Percentiles rank a stretch among this genome's conserved stretches.
phyloP scores from a whole-genome alignment of 2,888 invertebrate genomes.

The Parnassius smintheus region DNA sequence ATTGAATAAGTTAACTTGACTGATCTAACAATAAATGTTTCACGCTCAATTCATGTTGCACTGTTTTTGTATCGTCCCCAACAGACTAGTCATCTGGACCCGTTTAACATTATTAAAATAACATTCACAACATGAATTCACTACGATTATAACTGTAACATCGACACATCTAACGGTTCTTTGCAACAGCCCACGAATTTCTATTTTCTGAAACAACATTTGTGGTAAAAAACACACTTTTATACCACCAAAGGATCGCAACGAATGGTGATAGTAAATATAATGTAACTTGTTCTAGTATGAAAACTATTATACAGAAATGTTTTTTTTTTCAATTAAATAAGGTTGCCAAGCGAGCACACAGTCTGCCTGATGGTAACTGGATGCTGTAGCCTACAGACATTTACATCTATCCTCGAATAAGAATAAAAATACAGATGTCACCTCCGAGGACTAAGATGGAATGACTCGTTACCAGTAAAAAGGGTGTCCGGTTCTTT shows the following conservation, averaged over 20 bases:
- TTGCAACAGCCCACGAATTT: slow-evolving; percentile 64
- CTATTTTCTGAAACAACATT: slow-evolving; percentile 22
- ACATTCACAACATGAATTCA: slow-evolving; percentile 44
- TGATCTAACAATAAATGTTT: slow-evolving; percentile 5
- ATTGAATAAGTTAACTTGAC: slow-evolving; percentile 2
- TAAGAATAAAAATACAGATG: too few species aligned
- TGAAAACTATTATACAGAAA: too few species aligned
- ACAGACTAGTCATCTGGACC: slow-evolving; percentile 46
- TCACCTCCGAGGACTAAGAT: too few species aligned
- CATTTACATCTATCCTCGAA: too few species aligned
- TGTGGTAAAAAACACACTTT: slow-evolving; percentile 17
- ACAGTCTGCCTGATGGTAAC: too few species aligned
- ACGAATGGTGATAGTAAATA: too few species aligned
- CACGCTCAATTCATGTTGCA: slow-evolving; percentile 23
- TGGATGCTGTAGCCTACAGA: too few species aligned
- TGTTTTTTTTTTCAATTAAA: too few species aligned
- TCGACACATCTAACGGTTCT: slow-evolving; percentile 45
- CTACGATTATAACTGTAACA: slow-evolving; percentile 49
- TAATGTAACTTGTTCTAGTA: too few species aligned
- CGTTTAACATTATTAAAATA: slow-evolving; percentile 46
- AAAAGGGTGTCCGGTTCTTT: too few species aligned
- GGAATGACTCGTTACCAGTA: too few species aligned
- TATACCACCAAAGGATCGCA: neutral
- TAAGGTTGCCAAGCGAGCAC: too few species aligned
- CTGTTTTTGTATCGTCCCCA: slow-evolving; percentile 25